These are phyloP conservation scores for Zaprionus lineosus DNA, from an alignment of 2,888 invertebrate genomes.

Conservation along the genomic window DNA sequence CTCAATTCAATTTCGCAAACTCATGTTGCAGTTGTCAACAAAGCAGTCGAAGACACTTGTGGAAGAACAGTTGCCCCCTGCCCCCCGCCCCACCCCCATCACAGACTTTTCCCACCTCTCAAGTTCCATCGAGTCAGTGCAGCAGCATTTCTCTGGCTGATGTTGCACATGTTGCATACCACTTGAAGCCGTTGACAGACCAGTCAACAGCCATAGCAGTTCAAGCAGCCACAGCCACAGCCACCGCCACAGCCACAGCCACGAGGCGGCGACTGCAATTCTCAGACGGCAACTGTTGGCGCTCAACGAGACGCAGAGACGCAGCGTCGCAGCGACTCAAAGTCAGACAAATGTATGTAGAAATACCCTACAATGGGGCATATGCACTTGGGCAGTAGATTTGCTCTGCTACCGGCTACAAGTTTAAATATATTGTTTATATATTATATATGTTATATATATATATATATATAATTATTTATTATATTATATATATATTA, in stretches of 20 bases:
- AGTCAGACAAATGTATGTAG: slow-evolving; percentile 34
- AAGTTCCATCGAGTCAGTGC: too few relatives aligned
- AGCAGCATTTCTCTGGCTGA: slow-evolving; percentile 31
- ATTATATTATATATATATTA: too few relatives aligned
- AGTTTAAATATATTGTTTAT: not conserved
- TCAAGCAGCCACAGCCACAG: slow-evolving; percentile 36
- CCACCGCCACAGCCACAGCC: too few relatives aligned
- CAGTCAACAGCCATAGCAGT: slow-evolving; percentile 36
- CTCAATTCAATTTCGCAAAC: slow-evolving; percentile 70
- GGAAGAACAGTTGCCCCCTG: slow-evolving; percentile 26
- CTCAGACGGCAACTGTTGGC: slow-evolving; percentile 65
- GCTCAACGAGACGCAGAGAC: slow-evolving; percentile 47
- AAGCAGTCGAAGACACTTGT: slow-evolving; percentile 64
- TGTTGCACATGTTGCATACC: slow-evolving; percentile 68
- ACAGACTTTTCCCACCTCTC: too few relatives aligned
- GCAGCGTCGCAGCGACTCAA: slow-evolving; percentile 4
- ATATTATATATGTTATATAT: not conserved
- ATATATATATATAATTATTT: not conserved
- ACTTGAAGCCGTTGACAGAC: slow-evolving; percentile 66
- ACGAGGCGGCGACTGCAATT: too few relatives aligned
- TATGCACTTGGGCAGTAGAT: slow-evolving; percentile 10
- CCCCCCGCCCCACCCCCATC: not conserved
- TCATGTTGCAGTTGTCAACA: slow-evolving; percentile 75
- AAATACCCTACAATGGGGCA: slow-evolving; percentile 5
- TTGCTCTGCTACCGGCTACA: not conserved